These are phyloP conservation scores for Ancistrus triradiatus DNA, from an alignment of 2,113 vertebrate genomes.

Conservation along the genomic window DNA sequence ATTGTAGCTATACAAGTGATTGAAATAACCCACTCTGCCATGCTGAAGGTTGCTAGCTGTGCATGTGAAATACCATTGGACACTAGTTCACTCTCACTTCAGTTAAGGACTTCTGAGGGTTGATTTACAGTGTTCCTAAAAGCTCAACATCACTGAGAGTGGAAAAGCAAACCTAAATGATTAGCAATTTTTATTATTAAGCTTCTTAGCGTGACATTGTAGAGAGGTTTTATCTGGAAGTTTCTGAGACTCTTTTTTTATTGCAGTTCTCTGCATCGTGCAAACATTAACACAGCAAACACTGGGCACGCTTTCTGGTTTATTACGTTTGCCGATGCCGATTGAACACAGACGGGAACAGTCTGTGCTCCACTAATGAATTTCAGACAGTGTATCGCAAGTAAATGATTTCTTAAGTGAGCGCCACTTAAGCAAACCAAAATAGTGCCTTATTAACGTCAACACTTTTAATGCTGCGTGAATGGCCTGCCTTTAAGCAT, in stretches of 20 bases:
- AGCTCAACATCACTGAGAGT: not conserved
- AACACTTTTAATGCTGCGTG: not conserved
- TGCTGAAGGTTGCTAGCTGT: too few species aligned
- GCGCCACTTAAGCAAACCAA: not conserved
- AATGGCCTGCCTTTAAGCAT: not conserved
- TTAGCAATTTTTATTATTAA: slow-evolving; percentile 15
- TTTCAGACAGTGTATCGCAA: slow-evolving; percentile 11
- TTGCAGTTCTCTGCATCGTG: slow-evolving; percentile 17
- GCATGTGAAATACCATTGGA: too few species aligned
- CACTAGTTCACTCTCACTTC: too few species aligned
- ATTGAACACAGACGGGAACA: slow-evolving; percentile 22
- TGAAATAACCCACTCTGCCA: too few species aligned
- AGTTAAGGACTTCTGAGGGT: too few species aligned
- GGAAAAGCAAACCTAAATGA: slow-evolving; percentile 25
- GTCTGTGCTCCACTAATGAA: slow-evolving; percentile 24
- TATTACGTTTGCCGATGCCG: slow-evolving; percentile 38
- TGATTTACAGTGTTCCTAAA: not conserved
- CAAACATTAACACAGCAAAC: slow-evolving; percentile 44
- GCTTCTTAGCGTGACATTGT: not conserved
- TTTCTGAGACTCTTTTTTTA: slow-evolving; percentile 27
- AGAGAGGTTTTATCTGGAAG: slow-evolving; percentile 6
- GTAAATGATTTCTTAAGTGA: slow-evolving; percentile 29
- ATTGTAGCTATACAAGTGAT: too few species aligned
- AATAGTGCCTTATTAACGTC: not conserved
- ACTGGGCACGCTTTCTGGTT: slow-evolving; percentile 30